Percentiles rank a stretch among this genome's conserved stretches.
These are phyloP conservation scores for Athene noctua DNA, from an alignment of 2,113 vertebrate genomes.

Conservation along the genomic window DNA sequence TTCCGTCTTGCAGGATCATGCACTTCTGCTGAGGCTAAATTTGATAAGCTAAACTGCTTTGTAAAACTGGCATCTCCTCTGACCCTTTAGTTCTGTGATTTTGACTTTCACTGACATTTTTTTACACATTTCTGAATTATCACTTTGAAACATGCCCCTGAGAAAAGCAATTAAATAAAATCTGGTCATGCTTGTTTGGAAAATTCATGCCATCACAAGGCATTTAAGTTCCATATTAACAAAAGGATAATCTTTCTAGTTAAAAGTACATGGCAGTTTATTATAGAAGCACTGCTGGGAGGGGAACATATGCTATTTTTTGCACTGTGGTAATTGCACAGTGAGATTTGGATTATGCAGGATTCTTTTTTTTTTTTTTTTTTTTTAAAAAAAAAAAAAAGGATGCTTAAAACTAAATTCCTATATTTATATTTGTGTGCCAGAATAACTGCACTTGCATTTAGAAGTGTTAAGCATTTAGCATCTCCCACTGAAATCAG, in stretches of 20 bases:
- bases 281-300: not conserved
- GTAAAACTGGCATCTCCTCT: not conserved
- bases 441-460: not conserved
- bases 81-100: not conserved
- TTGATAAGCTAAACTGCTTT: not conserved
- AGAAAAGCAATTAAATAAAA: slow-evolving; percentile 26
- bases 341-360: not conserved
- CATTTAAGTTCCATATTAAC: not conserved
- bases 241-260: not conserved
- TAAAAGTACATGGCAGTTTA: not conserved
- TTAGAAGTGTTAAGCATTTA: not conserved
- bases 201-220: not conserved
- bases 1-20: not conserved
- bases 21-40: not conserved
- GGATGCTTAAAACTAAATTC: not conserved
- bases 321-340: not conserved
- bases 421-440: not conserved
- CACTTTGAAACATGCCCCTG: not conserved
- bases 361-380: not conserved
- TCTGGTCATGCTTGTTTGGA: not conserved
- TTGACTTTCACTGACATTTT: not conserved
- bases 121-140: slow-evolving; percentile 17
- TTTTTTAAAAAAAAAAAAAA: too few species aligned
- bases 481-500: not conserved
- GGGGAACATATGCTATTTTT: not conserved